Conservation (phyloP, 2,797 vertebrate genomes). For the Peromyscus melanophrys region DNA sequence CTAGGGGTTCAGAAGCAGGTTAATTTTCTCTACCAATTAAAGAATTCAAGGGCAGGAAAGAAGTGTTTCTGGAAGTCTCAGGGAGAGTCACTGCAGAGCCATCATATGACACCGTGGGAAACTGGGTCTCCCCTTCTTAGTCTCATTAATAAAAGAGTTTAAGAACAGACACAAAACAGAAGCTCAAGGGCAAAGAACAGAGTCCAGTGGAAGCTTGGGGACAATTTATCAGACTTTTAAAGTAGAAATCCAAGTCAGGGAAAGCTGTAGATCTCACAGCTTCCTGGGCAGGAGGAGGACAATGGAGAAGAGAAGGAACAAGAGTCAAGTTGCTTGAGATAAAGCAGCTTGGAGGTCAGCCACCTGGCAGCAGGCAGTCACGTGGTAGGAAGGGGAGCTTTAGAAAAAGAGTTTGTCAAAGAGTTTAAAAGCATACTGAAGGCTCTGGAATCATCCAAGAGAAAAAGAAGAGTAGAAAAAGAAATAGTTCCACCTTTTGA, state of each 20-base stretch:
- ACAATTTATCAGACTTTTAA: conserved; percentile 3
- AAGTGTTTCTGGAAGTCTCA: background rate
- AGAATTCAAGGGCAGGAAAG: background rate
- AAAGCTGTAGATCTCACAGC: background rate
- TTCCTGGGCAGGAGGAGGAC: background rate
- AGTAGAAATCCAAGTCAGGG: background rate
- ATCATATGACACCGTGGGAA: background rate
- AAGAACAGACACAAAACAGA: background rate
- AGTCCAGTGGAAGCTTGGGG: background rate
- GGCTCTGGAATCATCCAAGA: background rate
- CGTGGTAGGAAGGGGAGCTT: background rate
- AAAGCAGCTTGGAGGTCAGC: background rate
- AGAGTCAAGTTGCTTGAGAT: background rate
- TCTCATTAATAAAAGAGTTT: background rate
- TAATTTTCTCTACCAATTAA: background rate
- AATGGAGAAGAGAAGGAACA: background rate
- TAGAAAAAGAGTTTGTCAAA: background rate
- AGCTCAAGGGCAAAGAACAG: background rate
- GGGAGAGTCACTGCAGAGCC: background rate
- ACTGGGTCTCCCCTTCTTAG: background rate
- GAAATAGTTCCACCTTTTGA: background rate
- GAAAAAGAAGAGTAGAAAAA: background rate
- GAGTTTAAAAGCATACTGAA: background rate
- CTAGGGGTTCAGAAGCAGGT: background rate
- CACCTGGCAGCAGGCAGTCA: background rate